Conservation (phyloP, 2,888 invertebrate species). For the Philonicus albiceps region DNA sequence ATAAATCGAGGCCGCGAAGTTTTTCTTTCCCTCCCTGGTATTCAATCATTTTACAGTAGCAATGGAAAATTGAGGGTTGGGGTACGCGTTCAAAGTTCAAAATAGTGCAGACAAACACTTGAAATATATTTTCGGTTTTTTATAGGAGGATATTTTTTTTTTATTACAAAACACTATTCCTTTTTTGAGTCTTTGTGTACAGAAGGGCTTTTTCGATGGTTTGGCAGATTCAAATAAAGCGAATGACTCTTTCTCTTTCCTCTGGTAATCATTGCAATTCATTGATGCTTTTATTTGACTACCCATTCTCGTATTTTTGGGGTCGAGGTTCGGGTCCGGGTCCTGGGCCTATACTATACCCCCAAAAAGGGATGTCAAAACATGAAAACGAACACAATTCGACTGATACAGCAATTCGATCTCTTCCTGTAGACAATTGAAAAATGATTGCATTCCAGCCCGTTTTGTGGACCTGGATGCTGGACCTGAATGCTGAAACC, state of each 20-base stretch:
- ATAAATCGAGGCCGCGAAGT: neutral
- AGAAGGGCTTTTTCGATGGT: neutral
- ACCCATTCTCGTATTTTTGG: neutral
- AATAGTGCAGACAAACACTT: neutral
- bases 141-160: neutral
- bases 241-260: neutral
- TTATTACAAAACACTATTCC: neutral
- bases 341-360: too few relatives aligned
- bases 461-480: neutral
- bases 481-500: neutral
- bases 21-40: neutral
- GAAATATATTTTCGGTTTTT: neutral
- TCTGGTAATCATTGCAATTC: neutral
- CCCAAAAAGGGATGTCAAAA: neutral
- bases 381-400: neutral
- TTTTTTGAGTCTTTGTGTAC: neutral
- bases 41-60: neutral
- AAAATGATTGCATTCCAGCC: slow-evolving; percentile 10
- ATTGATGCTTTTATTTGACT: neutral
- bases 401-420: neutral
- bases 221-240: neutral
- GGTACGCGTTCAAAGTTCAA: neutral
- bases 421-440: neutral
- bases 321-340: neutral
- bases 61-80: neutral